Evolutionary conservation across 2,888 invertebrate species (phyloP), one percentile per base, ranked within the genome.

Genomic region (Pterostichus niger): DNA sequence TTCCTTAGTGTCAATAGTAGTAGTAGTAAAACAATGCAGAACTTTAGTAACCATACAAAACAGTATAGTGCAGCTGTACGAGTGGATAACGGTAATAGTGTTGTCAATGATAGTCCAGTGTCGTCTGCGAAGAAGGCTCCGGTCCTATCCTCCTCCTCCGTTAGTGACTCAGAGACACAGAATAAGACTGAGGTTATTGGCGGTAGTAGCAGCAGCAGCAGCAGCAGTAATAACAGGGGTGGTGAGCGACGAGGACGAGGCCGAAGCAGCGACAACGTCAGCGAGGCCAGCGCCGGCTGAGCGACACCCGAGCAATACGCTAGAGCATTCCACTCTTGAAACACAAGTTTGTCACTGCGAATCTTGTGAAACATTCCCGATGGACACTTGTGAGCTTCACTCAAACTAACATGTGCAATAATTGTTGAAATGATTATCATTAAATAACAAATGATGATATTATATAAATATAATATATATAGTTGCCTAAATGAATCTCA

Each of bases 1-100:
- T 54, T 75, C 78, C 17, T 76, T 84, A 83, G 77, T 84, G 78
- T 83, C 80, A 82, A 84, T 84, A 84, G 83, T 83, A 81, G 61
- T 81, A 84, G 77, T 83, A 83, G 64, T 75, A 75, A 56, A 68
- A 77, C 83, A 76, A 54, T 64, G 61, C 64, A 71, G 81, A 73
- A 82, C 71, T 35, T 56, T 82, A 56, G 86, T 87, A 88, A 88
- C 86, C 85, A 86, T 88, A 86, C 85, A 88, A 88, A 87, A 89
- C 88, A 89, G 87, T 88, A 87, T 88, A 88, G 88, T 88, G 87
- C 88, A 87, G 85, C 87, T 88, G 84, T 86, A 87, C 87, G 87
- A 87, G 87, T 88, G 88, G 88, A 86, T 88, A 64, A 64, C 17
- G 64, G 64, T 64, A 64, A 35, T 64, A 87, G 87, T 87, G 85